Conservation (phyloP, 53 echinoderm and acorn worm genomes). For the Glandiceps talaboti region DNA sequence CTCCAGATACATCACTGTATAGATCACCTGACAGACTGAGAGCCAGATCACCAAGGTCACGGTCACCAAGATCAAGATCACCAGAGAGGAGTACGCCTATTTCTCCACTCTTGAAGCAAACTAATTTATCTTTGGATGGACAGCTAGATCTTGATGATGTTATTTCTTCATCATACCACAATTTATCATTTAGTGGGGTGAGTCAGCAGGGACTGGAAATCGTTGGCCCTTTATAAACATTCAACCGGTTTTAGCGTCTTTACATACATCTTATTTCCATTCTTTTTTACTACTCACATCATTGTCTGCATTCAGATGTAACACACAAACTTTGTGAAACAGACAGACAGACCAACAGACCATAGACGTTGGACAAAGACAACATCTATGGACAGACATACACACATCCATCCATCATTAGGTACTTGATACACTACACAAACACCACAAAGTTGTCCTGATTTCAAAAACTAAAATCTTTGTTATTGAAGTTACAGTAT, state of each 20-base stretch:
- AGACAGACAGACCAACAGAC: neutral
- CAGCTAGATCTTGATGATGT: neutral
- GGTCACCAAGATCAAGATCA: slow-evolving; percentile 17
- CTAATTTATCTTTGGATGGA: neutral
- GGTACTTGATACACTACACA: no score
- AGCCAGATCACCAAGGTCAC: slow-evolving; percentile 33
- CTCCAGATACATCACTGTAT: slow-evolving; percentile 74
- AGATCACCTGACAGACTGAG: slow-evolving; percentile 22
- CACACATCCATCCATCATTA: no score
- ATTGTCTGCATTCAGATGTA: no score
- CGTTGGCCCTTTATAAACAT: no score
- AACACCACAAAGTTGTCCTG: no score
- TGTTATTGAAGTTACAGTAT: no score
- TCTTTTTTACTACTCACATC: no score
- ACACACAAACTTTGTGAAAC: no score
- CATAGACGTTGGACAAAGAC: neutral
- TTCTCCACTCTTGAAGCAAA: neutral
- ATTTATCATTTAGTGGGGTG: neutral
- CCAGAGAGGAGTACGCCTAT: slow-evolving; percentile 56
- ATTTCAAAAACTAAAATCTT: no score
- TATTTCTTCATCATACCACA: neutral
- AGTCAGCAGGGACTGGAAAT: neutral
- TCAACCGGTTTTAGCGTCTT: no score
- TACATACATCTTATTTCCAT: no score
- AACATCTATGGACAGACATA: no score